Base-by-base conservation (phyloP, 2,888 invertebrate species). In the Metallyticus violacea region DNA sequence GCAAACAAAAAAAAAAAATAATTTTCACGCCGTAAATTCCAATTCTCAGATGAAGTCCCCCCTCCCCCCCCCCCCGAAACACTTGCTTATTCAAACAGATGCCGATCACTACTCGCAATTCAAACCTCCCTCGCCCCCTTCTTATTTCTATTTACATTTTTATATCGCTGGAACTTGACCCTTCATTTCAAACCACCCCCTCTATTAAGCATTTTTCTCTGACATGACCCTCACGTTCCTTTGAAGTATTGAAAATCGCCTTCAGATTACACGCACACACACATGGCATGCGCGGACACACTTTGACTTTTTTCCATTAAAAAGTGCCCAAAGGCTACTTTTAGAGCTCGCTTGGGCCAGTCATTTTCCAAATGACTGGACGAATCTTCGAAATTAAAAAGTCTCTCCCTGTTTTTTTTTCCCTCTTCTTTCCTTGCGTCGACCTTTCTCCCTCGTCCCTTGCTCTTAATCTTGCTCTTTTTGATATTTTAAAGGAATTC, bases 351-450 rank as follows among this genome's bases (percentile, higher is more conserved):
- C 26, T 29, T 83, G 79, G 86, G 83, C 82, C 88, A 84, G 86
- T 87, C 86, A 87, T 85, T 85, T 87, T 88, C 86, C 87, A 87
- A 88, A 86, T 87, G 88, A 88, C 80, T 87, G 86, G 85, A 81
- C 87, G 86, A 88, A 87, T 88, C 88, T 86, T 87, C 87, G 81
- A 88, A 88, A 88, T 88, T 88, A 88, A 87, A 86, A 88, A 85
- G 40, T 27, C 79, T 27, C 29, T 76, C 6, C 82, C 85, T 81
- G n/a, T 85, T 77, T 86, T 85, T 79, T 77, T 76, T 85, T 29
- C 28, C 79, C 82, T 76, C 26, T 40, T 78, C 29, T 27, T 25
- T 77, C 26, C 25, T 62, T 81, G 76, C 26, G 7, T 29, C 77
- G 29, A 76, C 83, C 83, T 79, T 9, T 77, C 81, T 78, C 15